phyloP scores from a whole-genome alignment of 1,140 invertebrate genomes.

The Asobara japonica region DNA sequence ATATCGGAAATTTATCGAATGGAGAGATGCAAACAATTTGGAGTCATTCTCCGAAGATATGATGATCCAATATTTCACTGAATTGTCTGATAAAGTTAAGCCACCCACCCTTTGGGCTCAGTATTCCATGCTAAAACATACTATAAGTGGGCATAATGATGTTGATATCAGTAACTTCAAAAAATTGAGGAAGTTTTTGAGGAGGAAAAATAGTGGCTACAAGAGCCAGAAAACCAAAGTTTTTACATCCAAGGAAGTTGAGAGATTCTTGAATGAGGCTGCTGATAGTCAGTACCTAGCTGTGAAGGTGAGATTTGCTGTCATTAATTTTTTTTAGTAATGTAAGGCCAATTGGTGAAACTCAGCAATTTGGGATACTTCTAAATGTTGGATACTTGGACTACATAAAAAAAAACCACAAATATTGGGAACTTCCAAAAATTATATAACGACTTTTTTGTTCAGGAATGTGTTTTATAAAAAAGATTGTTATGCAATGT shows the following conservation, averaged over 20 bases:
- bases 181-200: slow-evolving; percentile 25
- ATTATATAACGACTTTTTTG: no score
- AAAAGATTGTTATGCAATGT: no score
- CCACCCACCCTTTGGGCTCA: slow-evolving; percentile 29
- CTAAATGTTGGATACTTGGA: no score
- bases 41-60: neutral
- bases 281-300: slow-evolving; percentile 28
- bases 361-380: no score
- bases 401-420: no score
- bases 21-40: neutral
- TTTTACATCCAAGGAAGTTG: slow-evolving; percentile 21
- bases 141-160: slow-evolving; percentile 19
- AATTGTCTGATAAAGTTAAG: slow-evolving; percentile 10
- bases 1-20: neutral
- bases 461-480: no score
- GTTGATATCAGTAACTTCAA: slow-evolving; percentile 22
- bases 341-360: no score
- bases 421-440: no score
- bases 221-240: slow-evolving; percentile 31
- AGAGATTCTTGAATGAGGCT: slow-evolving; percentile 33
- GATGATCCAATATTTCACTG: slow-evolving; percentile 21
- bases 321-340: no score
- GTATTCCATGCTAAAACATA: slow-evolving; percentile 35
- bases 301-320: slow-evolving; percentile 22
- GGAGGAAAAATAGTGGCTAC: slow-evolving; percentile 25